Conservation (phyloP, 1,140 invertebrate species). For the Ceratosolen solmsi region DNA sequence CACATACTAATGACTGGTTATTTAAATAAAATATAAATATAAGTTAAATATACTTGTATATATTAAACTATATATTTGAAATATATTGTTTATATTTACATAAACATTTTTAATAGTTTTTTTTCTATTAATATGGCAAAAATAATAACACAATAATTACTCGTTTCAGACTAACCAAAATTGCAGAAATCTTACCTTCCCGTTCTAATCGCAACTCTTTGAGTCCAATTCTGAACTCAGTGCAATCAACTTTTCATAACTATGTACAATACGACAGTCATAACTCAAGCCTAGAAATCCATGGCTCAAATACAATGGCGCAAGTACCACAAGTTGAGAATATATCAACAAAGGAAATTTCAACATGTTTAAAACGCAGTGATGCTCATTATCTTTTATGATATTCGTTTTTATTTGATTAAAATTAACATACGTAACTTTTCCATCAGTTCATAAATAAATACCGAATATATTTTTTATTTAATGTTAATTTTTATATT, state of each 20-base stretch:
- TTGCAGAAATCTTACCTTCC: constrained; percentile 51
- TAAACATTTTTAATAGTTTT: background rate
- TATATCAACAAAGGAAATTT: no score
- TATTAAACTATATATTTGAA: background rate
- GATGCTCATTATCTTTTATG: no score
- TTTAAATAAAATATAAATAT: no score
- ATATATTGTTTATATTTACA: background rate
- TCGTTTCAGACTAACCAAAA: constrained; percentile 55
- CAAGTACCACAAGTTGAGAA: background rate
- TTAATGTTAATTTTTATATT: no score
- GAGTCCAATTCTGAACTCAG: constrained; percentile 62
- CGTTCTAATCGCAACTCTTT: constrained; percentile 59
- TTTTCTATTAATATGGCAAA: background rate
- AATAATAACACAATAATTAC: background rate
- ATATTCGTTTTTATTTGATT: no score
- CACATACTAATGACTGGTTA: no score
- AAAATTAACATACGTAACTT: no score
- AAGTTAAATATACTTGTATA: no score
- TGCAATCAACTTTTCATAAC: constrained; percentile 16
- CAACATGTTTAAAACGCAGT: no score
- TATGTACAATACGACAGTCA: background rate
- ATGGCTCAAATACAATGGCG: constrained; percentile 27
- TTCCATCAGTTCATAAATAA: no score
- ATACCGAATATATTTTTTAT: no score
- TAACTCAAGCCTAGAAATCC: constrained; percentile 15